Evolutionary conservation across 2,797 vertebrate genomes (phyloP).

Genomic region (Gymnopithys bicolor): DNA sequence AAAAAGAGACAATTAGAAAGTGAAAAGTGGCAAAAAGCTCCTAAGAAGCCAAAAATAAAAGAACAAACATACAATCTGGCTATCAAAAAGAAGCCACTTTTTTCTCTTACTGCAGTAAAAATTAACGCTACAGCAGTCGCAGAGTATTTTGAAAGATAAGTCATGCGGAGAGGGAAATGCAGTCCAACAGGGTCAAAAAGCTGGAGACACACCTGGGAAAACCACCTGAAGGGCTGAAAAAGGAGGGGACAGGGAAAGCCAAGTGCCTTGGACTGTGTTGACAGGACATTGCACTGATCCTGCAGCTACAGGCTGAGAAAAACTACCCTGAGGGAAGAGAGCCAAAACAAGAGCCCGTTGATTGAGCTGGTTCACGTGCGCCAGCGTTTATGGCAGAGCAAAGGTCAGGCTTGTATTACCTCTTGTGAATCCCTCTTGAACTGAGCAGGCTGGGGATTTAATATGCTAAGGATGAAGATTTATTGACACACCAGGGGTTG

Average conservation of each 20-base stretch:
- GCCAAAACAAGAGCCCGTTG: not conserved
- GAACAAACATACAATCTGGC: conserved; percentile 34
- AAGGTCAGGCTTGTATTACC: not conserved
- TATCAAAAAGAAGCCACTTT: not conserved
- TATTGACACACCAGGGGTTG: not conserved
- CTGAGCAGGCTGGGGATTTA: not conserved
- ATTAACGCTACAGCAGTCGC: not conserved
- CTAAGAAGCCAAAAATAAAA: conserved; percentile 38
- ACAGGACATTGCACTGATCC: not conserved
- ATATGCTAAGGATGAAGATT: not conserved
- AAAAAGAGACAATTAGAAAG: conserved; percentile 34
- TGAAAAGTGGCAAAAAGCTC: conserved; percentile 20
- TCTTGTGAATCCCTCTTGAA: not conserved
- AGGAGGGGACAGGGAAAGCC: not conserved
- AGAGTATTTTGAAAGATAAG: not conserved
- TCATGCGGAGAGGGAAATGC: not conserved
- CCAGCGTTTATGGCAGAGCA: not conserved
- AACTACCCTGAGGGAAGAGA: not conserved
- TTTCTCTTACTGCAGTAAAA: not conserved
- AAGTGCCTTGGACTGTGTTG: accelerated
- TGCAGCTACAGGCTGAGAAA: not conserved
- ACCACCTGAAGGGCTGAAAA: accelerated
- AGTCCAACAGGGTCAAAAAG: not conserved
- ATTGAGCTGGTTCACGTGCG: not conserved
- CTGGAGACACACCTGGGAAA: not conserved